phyloP scores from a whole-genome alignment of 2,113 vertebrate species.

The Cnemophilus loriae region DNA sequence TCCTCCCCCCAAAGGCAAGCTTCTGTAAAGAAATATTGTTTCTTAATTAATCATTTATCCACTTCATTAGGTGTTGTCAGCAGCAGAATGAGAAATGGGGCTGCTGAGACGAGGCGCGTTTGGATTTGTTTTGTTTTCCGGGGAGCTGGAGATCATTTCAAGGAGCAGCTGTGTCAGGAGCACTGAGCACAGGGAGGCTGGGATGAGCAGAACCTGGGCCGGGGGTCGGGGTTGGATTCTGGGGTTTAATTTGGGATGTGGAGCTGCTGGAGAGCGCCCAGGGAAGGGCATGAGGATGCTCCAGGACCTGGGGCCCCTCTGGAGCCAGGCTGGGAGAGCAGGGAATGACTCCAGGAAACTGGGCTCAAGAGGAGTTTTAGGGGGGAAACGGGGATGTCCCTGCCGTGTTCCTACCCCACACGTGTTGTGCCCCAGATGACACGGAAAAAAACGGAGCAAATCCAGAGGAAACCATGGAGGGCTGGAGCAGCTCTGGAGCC shows the following conservation, averaged over 20 bases:
- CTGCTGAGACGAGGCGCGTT: neutral
- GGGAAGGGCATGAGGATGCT: neutral
- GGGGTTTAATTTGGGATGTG: neutral
- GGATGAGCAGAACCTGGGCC: accelerated
- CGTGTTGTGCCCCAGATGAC: neutral
- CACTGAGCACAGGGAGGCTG: accelerated
- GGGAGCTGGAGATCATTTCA: neutral
- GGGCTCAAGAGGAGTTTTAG: neutral
- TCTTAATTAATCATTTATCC: constrained; percentile 59
- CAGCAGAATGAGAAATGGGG: neutral
- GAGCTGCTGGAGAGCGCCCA: neutral
- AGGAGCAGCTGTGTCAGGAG: neutral
- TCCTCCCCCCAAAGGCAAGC: neutral
- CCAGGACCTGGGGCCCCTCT: neutral
- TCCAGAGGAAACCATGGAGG: neutral
- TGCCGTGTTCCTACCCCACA: neutral
- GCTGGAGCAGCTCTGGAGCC: neutral
- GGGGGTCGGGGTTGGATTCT: neutral
- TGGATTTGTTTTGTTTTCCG: neutral
- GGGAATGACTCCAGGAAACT: neutral
- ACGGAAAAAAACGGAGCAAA: neutral
- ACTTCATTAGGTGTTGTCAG: constrained; percentile 36
- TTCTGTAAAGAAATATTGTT: constrained; percentile 24
- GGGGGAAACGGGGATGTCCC: too few relatives aligned
- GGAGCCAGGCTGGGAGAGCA: neutral